phyloP scores from a whole-genome alignment of 2,888 invertebrate species.

The Rhagonycha fulva region DNA sequence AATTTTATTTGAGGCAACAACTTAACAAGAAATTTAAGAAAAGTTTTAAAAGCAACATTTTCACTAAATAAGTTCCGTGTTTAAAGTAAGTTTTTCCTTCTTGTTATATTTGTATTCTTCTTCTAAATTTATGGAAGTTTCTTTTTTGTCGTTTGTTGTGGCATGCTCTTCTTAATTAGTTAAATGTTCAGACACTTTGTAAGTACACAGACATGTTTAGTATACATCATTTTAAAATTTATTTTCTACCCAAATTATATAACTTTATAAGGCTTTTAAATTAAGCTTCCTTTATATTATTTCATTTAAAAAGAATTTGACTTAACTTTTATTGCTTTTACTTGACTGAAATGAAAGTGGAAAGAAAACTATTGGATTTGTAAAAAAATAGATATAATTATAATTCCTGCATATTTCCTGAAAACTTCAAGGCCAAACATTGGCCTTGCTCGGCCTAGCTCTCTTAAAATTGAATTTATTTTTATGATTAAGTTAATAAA shows the following conservation, averaged over 20 bases:
- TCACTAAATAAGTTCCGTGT: slow-evolving; percentile 21
- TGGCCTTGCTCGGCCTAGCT: too few relatives aligned
- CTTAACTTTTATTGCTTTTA: not conserved
- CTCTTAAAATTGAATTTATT: too few relatives aligned
- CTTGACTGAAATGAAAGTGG: not conserved
- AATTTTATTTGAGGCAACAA: not conserved
- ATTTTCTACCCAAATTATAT: not conserved
- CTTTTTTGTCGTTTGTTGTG: slow-evolving; percentile 20
- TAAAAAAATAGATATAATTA: too few relatives aligned
- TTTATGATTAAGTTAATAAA: too few relatives aligned
- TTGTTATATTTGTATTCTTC: slow-evolving; percentile 12
- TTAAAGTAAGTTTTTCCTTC: slow-evolving; percentile 14
- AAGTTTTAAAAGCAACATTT: slow-evolving; percentile 9
- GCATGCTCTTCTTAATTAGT: slow-evolving; percentile 18
- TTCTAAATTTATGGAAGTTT: slow-evolving; percentile 21
- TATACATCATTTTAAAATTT: not conserved
- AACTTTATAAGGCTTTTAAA: not conserved
- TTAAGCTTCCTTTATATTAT: not conserved
- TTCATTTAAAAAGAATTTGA: not conserved
- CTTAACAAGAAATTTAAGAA: not conserved
- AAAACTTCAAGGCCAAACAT: too few relatives aligned
- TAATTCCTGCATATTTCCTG: too few relatives aligned
- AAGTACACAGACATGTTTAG: slow-evolving; percentile 1
- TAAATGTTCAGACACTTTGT: slow-evolving; percentile 15
- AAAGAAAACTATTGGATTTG: too few relatives aligned